These are phyloP conservation scores for Pristionchus maxplancki DNA, from an alignment of 2,888 invertebrate species.

Conservation along the genomic window DNA sequence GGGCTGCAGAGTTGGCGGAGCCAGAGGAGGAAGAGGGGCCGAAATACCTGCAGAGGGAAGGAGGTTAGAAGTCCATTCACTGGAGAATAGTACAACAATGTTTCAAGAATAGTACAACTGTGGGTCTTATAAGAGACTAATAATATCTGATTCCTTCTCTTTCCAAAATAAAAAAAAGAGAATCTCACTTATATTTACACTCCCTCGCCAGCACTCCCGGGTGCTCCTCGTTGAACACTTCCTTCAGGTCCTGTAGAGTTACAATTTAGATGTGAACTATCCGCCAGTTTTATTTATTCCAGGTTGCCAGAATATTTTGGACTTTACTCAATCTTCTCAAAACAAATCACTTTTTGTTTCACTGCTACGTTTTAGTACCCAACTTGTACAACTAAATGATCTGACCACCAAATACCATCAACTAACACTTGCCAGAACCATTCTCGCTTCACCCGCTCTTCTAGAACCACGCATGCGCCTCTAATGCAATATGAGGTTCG, in stretches of 20 bases:
- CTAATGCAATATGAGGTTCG: too few relatives aligned
- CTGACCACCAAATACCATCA: too few relatives aligned
- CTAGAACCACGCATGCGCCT: too few relatives aligned
- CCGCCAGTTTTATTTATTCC: not conserved
- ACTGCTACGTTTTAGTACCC: too few relatives aligned
- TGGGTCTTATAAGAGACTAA: too few relatives aligned
- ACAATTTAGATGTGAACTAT: not conserved
- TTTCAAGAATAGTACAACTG: not conserved
- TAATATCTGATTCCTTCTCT: too few relatives aligned
- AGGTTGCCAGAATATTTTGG: too few relatives aligned
- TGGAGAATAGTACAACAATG: not conserved
- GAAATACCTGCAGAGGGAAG: not conserved
- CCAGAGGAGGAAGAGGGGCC: not conserved
- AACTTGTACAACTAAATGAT: too few relatives aligned
- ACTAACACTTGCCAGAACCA: too few relatives aligned
- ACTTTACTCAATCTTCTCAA: too few relatives aligned
- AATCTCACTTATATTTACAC: not conserved
- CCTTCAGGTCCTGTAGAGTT: not conserved
- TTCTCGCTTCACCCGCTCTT: too few relatives aligned
- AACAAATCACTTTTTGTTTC: not conserved
- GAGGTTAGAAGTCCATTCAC: not conserved
- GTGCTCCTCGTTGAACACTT: constrained; percentile 31
- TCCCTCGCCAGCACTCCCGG: constrained; percentile 29
- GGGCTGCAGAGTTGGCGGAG: not conserved
- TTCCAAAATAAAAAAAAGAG: too few relatives aligned